Evolutionary conservation across 2,888 invertebrate species (phyloP).

Genomic region (Altica lythri): DNA sequence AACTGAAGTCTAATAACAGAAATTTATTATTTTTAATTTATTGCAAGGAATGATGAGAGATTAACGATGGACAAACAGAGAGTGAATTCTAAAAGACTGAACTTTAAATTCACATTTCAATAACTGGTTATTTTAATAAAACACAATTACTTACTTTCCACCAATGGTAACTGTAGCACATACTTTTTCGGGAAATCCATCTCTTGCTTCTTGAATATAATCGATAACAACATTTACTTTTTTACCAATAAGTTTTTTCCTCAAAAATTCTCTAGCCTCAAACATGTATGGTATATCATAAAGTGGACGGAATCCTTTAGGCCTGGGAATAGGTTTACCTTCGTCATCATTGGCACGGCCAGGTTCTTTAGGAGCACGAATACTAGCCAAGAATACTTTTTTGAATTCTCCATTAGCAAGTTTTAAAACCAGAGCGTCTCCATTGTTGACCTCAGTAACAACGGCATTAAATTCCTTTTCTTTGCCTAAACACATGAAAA

Average conservation of each 20-base stretch:
- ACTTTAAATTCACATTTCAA: too few species aligned
- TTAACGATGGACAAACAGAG: too few species aligned
- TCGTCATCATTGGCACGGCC: conserved; percentile 66
- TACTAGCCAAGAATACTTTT: conserved; percentile 95
- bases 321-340: conserved; percentile 67
- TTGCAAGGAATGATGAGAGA: too few species aligned
- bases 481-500: conserved; percentile 53
- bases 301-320: conserved; percentile 83
- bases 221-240: conserved; percentile 91
- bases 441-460: conserved; percentile 90
- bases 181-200: conserved; percentile 91
- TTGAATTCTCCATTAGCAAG: conserved; percentile 75
- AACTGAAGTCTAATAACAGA: too few species aligned
- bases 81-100: too few species aligned
- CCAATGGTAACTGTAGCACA: conserved; percentile 91
- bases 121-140: conserved; percentile 22
- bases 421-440: conserved; percentile 90
- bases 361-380: conserved; percentile 82
- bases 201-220: conserved; percentile 94
- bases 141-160: conserved; percentile 62
- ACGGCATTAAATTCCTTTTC: conserved; percentile 82
- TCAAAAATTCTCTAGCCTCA: conserved; percentile 94
- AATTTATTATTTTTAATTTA: too few species aligned
- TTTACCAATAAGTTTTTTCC: conserved; percentile 95
- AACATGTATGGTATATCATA: conserved; percentile 99